Conservation (phyloP, 2,888 invertebrate species). For the Cylloceria caligata region DNA sequence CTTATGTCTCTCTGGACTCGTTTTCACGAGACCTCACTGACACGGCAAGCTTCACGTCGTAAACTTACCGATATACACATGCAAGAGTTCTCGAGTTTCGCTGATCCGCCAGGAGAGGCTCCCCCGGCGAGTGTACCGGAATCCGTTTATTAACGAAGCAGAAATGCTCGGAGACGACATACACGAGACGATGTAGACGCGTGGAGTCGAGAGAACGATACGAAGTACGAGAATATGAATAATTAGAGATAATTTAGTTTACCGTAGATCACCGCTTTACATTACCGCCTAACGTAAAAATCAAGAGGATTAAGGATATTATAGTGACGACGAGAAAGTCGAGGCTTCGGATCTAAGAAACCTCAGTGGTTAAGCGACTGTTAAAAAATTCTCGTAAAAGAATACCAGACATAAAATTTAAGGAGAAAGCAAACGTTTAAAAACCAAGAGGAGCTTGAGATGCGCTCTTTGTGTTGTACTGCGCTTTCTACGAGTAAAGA, state of each 20-base stretch:
- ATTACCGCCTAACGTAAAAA: slow-evolving; percentile 38
- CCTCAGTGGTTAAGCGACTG: too few relatives aligned
- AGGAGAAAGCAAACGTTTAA: too few relatives aligned
- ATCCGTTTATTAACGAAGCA: slow-evolving; percentile 61
- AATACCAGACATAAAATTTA: too few relatives aligned
- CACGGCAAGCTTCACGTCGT: slow-evolving; percentile 46
- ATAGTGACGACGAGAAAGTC: not conserved
- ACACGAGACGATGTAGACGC: not conserved
- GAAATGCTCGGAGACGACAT: slow-evolving; percentile 45
- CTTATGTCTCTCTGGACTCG: slow-evolving; percentile 50
- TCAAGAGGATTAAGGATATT: slow-evolving; percentile 22
- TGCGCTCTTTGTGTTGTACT: not conserved
- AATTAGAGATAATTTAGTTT: slow-evolving; percentile 50
- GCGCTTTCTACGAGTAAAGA: slow-evolving; percentile 2
- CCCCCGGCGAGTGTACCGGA: slow-evolving; percentile 22
- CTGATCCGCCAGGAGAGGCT: slow-evolving; percentile 1
- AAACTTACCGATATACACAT: slow-evolving; percentile 45
- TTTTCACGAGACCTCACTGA: slow-evolving; percentile 55
- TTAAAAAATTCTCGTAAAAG: too few relatives aligned
- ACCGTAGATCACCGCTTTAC: slow-evolving; percentile 41
- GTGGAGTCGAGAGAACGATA: slow-evolving; percentile 35
- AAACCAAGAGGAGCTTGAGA: too few relatives aligned
- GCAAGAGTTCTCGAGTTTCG: slow-evolving; percentile 24
- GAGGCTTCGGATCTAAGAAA: too few relatives aligned
- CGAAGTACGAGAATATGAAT: slow-evolving; percentile 39